Evolutionary conservation across 2,113 vertebrate genomes (phyloP), one percentile per base, ranked within the genome.

Genomic region (Onychorhynchus coronatus): DNA sequence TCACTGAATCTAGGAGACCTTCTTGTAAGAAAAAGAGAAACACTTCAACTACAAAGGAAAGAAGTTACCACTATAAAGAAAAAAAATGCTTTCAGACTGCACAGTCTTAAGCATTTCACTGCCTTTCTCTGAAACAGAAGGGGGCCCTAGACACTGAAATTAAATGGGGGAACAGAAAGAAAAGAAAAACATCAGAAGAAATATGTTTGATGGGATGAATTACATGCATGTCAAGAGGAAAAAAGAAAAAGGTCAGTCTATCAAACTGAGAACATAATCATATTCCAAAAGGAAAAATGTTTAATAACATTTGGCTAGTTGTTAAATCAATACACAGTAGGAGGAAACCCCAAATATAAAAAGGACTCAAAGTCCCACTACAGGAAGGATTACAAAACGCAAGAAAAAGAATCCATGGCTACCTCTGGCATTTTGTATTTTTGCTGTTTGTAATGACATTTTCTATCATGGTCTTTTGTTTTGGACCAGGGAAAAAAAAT

Each of bases 71-170:
- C 20, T 82, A 46, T 35, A 67, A 70, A 83, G 21, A 25, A 58
- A 91, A 79, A 52, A 61, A 63, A 13, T 9, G 14, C 17, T 86
- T 95, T 88, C 61, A 71, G 27, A 42, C 42, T 86, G n/a, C 41
- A 67, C 8, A 68, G 42, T 85, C 35, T 71, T 72, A 6, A 21
- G 67, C 75, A 77, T 89, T 95, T 91, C 46, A 53, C 41, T 89
- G 80, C 42, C 56, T 91, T 96, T 93, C 84, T 78, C 56, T 63
- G 52, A 67, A 91, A 93, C 76, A 85, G 91, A 96, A 95, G 73
- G 73, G 68, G 63, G 59, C 41, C 79, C 76, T 75, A 74, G 76
- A 91, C 63, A 65, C 61, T 70, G 62, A 95, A 93, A 92, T 67
- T 77, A 92, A 89, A 67, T 23, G 59, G 35, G 2, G 2, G 28